These are phyloP conservation scores for Geophilus truncorum DNA, from an alignment of 2,888 invertebrate genomes.

Conservation along the genomic window DNA sequence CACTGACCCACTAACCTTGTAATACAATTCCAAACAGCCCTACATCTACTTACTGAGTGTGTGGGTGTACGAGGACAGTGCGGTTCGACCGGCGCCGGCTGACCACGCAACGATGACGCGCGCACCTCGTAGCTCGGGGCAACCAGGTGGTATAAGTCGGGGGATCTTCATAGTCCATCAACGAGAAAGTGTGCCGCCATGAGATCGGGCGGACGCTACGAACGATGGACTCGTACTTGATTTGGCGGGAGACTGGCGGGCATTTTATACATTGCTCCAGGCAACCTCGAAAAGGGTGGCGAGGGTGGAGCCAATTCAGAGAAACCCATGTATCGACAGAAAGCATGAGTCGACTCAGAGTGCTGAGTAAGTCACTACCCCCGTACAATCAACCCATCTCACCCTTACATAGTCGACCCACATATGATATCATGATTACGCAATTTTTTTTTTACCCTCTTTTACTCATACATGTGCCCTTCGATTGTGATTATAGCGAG, in stretches of 20 bases:
- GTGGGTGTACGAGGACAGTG: neutral
- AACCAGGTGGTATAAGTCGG: neutral
- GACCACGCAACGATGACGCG: slow-evolving; percentile 21
- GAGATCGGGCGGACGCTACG: neutral
- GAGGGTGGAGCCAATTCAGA: slow-evolving; percentile 21
- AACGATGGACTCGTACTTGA: neutral
- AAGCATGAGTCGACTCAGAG: slow-evolving; percentile 4
- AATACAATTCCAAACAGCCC: neutral
- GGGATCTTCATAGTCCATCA: slow-evolving; percentile 8
- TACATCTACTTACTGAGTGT: neutral
- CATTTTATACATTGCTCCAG: slow-evolving; percentile 24
- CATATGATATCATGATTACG: neutral
- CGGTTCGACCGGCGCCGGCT: neutral
- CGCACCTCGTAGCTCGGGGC: neutral
- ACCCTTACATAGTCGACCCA: neutral
- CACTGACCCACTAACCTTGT: slow-evolving; percentile 24
- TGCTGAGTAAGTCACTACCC: slow-evolving; percentile 9
- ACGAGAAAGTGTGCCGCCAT: neutral
- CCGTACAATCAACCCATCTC: slow-evolving; percentile 18
- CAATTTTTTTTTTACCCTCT: neutral
- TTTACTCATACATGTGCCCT: neutral
- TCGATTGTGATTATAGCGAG: neutral
- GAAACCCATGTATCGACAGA: slow-evolving; percentile 22
- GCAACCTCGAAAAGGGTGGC: neutral
- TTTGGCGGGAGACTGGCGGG: slow-evolving; percentile 25